These are phyloP conservation scores for Epinotia bilunana DNA, from an alignment of 2,888 invertebrate species.

Conservation along the genomic window DNA sequence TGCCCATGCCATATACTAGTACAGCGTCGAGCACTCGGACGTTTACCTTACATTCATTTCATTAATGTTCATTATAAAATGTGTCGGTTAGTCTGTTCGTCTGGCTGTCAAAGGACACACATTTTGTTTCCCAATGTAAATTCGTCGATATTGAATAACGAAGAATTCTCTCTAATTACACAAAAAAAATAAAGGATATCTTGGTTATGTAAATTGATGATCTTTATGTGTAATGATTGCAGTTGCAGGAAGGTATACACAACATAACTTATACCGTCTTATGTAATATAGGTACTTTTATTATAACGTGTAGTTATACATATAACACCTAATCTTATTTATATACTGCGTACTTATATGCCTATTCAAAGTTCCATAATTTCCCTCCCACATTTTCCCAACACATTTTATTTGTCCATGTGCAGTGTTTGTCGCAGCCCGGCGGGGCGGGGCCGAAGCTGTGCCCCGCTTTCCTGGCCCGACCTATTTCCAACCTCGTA, in stretches of 20 bases:
- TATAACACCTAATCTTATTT: neutral
- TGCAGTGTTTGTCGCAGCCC: neutral
- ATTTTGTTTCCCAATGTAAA: too few relatives aligned
- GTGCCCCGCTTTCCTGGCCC: slow-evolving; percentile 9
- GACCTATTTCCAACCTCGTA: slow-evolving; percentile 5
- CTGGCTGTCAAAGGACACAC: neutral
- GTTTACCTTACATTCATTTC: too few relatives aligned
- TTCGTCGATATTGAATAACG: too few relatives aligned
- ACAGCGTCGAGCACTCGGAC: too few relatives aligned
- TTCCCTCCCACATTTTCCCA: neutral
- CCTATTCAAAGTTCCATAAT: neutral
- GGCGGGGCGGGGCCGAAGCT: neutral
- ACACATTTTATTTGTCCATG: neutral
- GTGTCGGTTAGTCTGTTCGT: neutral
- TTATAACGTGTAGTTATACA: neutral
- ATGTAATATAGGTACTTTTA: neutral
- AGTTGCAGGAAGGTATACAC: neutral
- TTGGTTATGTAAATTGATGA: neutral
- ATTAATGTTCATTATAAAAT: neutral
- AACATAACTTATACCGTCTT: neutral
- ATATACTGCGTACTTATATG: neutral
- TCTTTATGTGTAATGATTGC: neutral
- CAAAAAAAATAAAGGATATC: too few relatives aligned
- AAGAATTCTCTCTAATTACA: too few relatives aligned
- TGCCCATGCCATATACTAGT: too few relatives aligned